Evolutionary conservation across 2,113 vertebrate species (phyloP).

Genomic region (Peromyscus californicus): DNA sequence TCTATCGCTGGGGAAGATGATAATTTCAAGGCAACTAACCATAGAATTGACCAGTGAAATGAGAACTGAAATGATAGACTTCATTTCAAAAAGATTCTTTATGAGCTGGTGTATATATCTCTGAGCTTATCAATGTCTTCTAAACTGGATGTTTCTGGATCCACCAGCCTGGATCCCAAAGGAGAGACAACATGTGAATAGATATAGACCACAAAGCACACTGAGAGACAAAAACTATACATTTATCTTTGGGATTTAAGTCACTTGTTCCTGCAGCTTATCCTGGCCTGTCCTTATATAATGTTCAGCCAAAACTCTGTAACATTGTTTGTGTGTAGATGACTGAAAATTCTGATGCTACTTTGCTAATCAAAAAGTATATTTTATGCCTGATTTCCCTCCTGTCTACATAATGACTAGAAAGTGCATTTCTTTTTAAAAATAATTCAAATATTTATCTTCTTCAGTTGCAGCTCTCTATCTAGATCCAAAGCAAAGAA

Average conservation of each 20-base stretch:
- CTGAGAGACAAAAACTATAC: not conserved
- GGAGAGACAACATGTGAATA: not conserved
- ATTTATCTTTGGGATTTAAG: not conserved
- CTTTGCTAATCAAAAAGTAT: constrained; percentile 50
- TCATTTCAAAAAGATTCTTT: constrained; percentile 18
- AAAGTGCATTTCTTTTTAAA: not conserved
- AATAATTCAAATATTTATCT: constrained; percentile 21
- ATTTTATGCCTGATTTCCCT: not conserved
- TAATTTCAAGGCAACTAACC: constrained; percentile 39
- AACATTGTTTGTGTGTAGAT: not conserved
- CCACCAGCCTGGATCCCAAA: not conserved
- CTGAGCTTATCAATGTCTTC: not conserved
- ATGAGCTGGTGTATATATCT: not conserved
- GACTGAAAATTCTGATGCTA: not conserved
- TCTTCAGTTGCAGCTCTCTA: not conserved
- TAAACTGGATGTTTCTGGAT: not conserved
- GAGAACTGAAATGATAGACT: not conserved
- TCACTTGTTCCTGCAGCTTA: not conserved
- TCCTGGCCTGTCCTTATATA: not conserved
- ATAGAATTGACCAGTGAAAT: constrained; percentile 1
- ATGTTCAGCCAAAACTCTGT: not conserved
- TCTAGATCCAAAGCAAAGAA: not conserved
- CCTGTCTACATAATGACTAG: not conserved
- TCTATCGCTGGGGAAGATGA: not conserved
- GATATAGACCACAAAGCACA: not conserved